phyloP scores from a whole-genome alignment of 2,888 invertebrate genomes.

The Drosophila paracracens region DNA sequence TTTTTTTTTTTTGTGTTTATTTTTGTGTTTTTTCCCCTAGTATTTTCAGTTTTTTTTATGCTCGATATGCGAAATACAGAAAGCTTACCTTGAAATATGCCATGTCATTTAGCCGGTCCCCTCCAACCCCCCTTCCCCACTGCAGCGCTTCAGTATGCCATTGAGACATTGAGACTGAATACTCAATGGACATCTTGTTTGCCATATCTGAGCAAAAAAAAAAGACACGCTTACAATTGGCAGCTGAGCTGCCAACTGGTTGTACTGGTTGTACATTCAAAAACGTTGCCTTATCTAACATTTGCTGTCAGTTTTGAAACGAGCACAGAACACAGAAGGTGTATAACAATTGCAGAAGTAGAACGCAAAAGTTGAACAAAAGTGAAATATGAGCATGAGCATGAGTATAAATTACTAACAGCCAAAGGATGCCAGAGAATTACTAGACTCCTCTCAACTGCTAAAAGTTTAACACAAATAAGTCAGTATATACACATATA shows the following conservation, averaged over 20 bases:
- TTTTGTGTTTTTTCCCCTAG: background rate
- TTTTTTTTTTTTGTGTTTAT: conserved; percentile 1
- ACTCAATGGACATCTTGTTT: conserved; percentile 32
- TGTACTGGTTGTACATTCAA: conserved; percentile 5
- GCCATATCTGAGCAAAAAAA: background rate
- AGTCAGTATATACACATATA: no score
- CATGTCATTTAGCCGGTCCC: conserved; percentile 62
- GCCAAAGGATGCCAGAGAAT: background rate
- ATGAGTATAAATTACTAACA: background rate
- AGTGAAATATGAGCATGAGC: background rate
- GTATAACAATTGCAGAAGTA: background rate
- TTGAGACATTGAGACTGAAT: conserved; percentile 33
- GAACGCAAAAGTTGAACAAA: background rate
- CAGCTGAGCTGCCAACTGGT: no score
- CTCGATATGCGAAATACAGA: conserved; percentile 57
- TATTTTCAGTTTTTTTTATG: conserved; percentile 27
- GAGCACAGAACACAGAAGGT: no score
- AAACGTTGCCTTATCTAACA: background rate
- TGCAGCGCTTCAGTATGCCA: conserved; percentile 4
- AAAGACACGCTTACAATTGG: conserved; percentile 1
- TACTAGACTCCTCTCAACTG: background rate
- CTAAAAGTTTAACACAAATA: background rate
- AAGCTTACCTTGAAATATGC: conserved; percentile 78
- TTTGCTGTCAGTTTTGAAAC: background rate
- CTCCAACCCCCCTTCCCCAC: background rate